Base-by-base conservation (phyloP, 2,797 vertebrate genomes). In the Gymnopithys bicolor region DNA sequence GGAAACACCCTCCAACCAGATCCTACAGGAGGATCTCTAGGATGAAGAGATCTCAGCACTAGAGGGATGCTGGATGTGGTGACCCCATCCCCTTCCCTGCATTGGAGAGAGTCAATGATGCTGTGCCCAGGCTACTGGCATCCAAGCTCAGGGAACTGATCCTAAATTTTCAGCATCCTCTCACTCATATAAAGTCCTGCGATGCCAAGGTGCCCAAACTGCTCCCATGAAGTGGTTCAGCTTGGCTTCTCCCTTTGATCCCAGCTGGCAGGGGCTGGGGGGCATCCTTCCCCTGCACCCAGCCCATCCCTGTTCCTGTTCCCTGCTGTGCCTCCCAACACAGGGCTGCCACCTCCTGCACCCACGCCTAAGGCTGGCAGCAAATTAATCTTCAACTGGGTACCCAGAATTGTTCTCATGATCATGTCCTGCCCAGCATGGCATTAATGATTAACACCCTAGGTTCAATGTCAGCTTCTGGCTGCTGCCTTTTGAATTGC, bases 301-400 rank as follows among this genome's bases (percentile, higher is more conserved):
- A 82, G 30, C 79, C 43, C 32, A 2, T 14, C 17, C 25, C 45
- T n/a, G 10, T 70, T 23, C 33, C 66, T 27, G 5, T 43, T 45
- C 46, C 30, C 45, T 64, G 53, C 67, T 64, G 32, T 3, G 1
- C 59, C 14, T 84, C 66, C 23, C 2, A 1, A 43, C 9, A 4
- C 4, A 8, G 41, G 56, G 41, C 63, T 78, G 67, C 55, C 69
- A 68, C 30, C 69, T 84, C 80, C 64, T 33, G 10, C 41, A 25
- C 70, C 52, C 5, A 3, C 5, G 4, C 21, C 39, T 43, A 76
- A 80, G 51, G 32, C 39, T 13, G 2, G 28, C 2, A 0, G 59
- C 3, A 1, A 94, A 90, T 96, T 93, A 94, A 95, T 93, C 91
- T 94, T 94, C 93, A 84, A 30, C 94, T 28, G 14, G 5, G 28